Evolutionary conservation across 2,797 vertebrate genomes (phyloP), one percentile per base, ranked within the genome.

Genomic region (Argyrosomus regius): DNA sequence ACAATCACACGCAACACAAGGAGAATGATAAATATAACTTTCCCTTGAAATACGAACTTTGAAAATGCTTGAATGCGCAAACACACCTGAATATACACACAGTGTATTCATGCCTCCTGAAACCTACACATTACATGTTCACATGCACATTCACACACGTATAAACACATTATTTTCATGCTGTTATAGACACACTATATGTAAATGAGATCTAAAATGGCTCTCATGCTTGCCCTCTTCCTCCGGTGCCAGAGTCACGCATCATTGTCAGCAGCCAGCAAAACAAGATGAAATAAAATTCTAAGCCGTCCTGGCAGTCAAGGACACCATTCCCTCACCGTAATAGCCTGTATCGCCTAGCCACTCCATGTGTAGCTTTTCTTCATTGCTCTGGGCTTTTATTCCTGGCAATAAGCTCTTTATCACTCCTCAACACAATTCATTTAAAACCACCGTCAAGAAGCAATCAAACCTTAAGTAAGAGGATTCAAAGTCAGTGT

Each of bases 401-500:
- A 96, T 95, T 96, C 94, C 93, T 94, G 93, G 95, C 95, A 96
- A 96, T 96, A 96, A 96, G 95, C 96, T 96, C 95, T 96, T 96
- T 96, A 96, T 96, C 96, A 95, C 95, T 95, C 93, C 95, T 95
- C 94, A 95, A 95, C 96, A 96, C 95, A 95, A 96, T 96, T 96
- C 95, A 96, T 96, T 96, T 96, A 96, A 96, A 96, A 95, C 94
- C 94, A 95, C 93, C 93, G 95, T 95, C 94, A 95, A 95, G 95
- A 96, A 96, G 95, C 95, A 96, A 96, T 96, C 96, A 96, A 93
- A 96, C 95, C 95, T 95, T 96, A 96, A 96, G 96, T 96, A 96
- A 96, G 95, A 96, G 95, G 95, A 96, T 96, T 96, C 95, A 96
- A 96, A 96, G 95, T 96, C 95, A 94, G 94, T 94, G 94, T 94